phyloP scores from a whole-genome alignment of 2,113 vertebrate genomes.

The Brachypteracias leptosomus region DNA sequence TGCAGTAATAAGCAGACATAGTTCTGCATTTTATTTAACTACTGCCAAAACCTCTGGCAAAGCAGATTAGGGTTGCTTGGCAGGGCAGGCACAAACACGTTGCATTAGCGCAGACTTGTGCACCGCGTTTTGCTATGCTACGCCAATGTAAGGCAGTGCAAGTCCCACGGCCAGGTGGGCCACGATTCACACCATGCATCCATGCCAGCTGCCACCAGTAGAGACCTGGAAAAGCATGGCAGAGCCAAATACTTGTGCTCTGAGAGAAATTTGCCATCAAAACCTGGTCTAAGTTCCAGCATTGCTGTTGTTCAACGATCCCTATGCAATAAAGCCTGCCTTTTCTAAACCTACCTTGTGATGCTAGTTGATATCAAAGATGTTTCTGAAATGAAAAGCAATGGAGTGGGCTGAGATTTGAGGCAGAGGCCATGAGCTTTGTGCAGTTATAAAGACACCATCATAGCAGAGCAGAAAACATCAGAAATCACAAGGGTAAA shows the following conservation, averaged over 20 bases:
- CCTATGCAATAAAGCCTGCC: background rate
- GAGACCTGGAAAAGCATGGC: background rate
- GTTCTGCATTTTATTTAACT: background rate
- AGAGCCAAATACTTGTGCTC: background rate
- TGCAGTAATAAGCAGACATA: background rate
- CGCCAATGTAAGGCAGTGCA: rapidly evolving
- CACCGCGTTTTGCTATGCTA: rapidly evolving
- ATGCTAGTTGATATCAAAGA: background rate
- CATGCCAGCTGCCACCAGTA: rapidly evolving
- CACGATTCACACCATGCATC: background rate
- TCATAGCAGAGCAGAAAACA: background rate
- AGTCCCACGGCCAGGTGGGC: background rate
- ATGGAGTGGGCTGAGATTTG: background rate
- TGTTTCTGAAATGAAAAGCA: background rate
- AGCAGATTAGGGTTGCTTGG: background rate
- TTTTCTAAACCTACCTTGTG: background rate
- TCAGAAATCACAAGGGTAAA: background rate
- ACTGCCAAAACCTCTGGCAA: background rate
- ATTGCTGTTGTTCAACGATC: rapidly evolving
- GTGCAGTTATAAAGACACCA: background rate
- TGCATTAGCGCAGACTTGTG: background rate
- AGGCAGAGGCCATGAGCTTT: rapidly evolving
- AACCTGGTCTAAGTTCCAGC: background rate
- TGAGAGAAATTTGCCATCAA: background rate
- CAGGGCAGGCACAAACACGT: rapidly evolving